A percentile compares a stretch with the other conserved stretches of the same genome.
Evolutionary conservation across 1,140 invertebrate genomes (phyloP).

Genomic region (Nomia melanderi): DNA sequence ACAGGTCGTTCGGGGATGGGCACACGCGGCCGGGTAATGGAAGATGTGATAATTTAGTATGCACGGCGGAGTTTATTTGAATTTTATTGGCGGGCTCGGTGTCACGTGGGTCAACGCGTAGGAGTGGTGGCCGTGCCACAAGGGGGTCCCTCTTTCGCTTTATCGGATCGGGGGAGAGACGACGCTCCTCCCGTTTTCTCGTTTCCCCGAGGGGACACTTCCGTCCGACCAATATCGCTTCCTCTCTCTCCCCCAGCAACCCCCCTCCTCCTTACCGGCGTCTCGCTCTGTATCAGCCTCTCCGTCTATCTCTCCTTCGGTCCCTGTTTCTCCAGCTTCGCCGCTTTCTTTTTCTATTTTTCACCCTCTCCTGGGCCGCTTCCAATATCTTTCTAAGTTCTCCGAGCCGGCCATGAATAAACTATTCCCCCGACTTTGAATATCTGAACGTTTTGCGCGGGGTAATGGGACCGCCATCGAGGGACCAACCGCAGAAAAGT

Average conservation of each 20-base stretch:
- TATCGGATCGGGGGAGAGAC: constrained; percentile 75
- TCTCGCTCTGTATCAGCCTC: constrained; percentile 35
- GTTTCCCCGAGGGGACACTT: constrained; percentile 81
- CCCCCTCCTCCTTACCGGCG: too few species aligned
- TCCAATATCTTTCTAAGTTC: constrained; percentile 81
- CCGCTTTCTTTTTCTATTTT: constrained; percentile 40
- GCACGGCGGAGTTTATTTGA: constrained; percentile 81
- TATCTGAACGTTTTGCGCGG: constrained; percentile 77
- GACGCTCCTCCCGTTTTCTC: constrained; percentile 76
- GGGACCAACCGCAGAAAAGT: constrained; percentile 70
- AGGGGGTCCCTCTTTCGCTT: constrained; percentile 74
- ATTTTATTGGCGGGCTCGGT: constrained; percentile 80
- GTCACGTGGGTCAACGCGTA: constrained; percentile 72
- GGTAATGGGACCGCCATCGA: constrained; percentile 73
- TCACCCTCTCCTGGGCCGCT: constrained; percentile 72
- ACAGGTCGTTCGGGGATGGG: constrained; percentile 55
- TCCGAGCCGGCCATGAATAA: constrained; percentile 81
- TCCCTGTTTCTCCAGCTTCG: not conserved
- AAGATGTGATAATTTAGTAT: constrained; percentile 82
- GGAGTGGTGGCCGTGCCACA: constrained; percentile 65
- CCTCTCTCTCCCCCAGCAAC: constrained; percentile 41
- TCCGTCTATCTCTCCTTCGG: not conserved
- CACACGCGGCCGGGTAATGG: constrained; percentile 76
- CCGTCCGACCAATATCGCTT: constrained; percentile 79
- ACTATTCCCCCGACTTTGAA: constrained; percentile 81